Percentiles rank a stretch among this genome's conserved stretches.
These are phyloP conservation scores for Pygoscelis antarcticus DNA, from an alignment of 2,113 vertebrate genomes.

Conservation along the genomic window DNA sequence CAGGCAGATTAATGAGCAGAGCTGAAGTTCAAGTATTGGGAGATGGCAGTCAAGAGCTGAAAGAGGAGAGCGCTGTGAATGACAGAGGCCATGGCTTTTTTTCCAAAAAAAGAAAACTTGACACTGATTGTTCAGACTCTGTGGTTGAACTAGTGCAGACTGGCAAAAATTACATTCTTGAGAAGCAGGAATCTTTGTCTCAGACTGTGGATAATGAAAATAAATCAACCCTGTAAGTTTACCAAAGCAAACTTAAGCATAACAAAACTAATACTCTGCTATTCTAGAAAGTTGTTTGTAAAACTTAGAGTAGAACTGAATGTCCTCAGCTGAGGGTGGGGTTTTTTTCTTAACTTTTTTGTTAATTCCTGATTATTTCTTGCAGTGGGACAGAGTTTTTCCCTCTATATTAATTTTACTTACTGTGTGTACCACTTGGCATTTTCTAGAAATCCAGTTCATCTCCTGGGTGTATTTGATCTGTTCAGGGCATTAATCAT, in stretches of 20 bases:
- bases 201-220: not conserved
- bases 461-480: not conserved
- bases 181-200: not conserved
- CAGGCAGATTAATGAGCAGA: conserved; percentile 77
- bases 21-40: not conserved
- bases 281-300: not conserved
- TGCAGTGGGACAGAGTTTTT: not conserved
- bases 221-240: conserved; percentile 62
- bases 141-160: conserved; percentile 45
- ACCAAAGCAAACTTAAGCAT: not conserved
- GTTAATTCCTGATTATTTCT: not conserved
- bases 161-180: not conserved
- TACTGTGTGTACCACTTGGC: not conserved
- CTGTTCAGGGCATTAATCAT: not conserved
- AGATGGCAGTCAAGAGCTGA: not conserved
- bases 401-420: not conserved
- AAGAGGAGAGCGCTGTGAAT: conserved; percentile 23
- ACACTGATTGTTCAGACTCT: conserved; percentile 47
- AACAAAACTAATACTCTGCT: not conserved
- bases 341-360: not conserved
- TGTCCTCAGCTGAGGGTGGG: not conserved
- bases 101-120: conserved; percentile 69
- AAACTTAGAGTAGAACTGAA: not conserved
- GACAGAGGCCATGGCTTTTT: not conserved
- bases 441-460: not conserved